Evolutionary conservation across 2,797 vertebrate genomes (phyloP).

Genomic region (Gallinago nigripennis): DNA sequence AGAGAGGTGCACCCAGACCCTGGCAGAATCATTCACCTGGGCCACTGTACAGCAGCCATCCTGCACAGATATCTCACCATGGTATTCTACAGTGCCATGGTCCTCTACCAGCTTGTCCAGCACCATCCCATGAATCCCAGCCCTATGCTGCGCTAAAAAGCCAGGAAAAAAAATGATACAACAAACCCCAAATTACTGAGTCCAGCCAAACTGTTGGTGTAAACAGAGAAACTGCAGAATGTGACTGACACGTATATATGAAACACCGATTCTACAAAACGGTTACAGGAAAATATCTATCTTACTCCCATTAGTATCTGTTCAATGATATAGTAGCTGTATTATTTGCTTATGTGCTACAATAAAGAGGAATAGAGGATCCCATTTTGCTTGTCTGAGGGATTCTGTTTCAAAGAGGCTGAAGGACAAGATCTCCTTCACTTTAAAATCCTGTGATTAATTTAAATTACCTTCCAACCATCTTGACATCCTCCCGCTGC

Average conservation of each 20-base stretch:
- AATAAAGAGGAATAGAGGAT: neutral
- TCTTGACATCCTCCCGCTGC: neutral
- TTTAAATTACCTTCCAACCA: slow-evolving; percentile 9
- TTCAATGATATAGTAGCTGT: neutral
- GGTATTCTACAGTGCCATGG: neutral
- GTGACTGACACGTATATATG: neutral
- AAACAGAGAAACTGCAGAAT: neutral
- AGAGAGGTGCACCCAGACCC: neutral
- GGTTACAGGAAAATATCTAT: neutral
- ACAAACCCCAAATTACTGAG: neutral
- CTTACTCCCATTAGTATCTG: neutral
- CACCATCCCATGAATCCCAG: neutral
- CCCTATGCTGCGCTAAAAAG: neutral
- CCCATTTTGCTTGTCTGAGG: neutral
- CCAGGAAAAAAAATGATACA: neutral
- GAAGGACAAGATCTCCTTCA: neutral
- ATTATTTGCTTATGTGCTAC: neutral
- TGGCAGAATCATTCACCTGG: neutral
- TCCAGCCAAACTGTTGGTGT: neutral
- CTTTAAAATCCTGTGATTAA: neutral
- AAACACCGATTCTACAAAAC: neutral
- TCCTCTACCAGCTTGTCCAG: neutral
- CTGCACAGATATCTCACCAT: neutral
- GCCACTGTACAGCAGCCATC: neutral
- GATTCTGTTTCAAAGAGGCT: neutral